Evolutionary conservation across 2,113 vertebrate genomes (phyloP).

Genomic region (Vanacampus margaritifer): DNA sequence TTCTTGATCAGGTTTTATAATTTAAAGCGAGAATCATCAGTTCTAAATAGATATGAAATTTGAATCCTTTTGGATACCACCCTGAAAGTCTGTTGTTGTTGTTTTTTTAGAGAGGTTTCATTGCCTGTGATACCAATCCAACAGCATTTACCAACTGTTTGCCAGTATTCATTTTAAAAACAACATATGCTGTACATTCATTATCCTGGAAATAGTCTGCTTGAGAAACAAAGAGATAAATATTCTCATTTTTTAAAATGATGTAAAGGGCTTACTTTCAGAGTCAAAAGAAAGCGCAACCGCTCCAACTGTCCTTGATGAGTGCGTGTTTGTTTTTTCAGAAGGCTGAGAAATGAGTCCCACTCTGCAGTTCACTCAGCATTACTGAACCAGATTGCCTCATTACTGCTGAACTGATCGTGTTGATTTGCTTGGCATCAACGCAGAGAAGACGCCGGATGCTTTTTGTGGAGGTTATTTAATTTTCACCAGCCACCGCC

Average conservation of each 20-base stretch:
- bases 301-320: constrained; percentile 35
- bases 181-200: not conserved
- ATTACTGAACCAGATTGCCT: constrained; percentile 13
- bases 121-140: not conserved
- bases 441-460: constrained; percentile 23
- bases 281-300: constrained; percentile 18
- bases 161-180: not conserved
- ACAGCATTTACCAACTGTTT: not conserved
- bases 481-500: not conserved
- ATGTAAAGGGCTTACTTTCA: constrained; percentile 17
- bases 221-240: constrained; percentile 7
- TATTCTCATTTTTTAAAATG: constrained; percentile 24
- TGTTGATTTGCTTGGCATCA: constrained; percentile 15
- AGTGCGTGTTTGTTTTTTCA: constrained; percentile 41
- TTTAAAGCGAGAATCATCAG: not conserved
- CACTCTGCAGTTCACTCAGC: constrained; percentile 14
- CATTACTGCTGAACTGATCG: constrained; percentile 4
- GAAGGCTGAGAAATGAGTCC: constrained; percentile 17
- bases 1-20: constrained; percentile 7
- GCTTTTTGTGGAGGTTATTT: constrained; percentile 19
- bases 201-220: not conserved
- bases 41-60: constrained; percentile 7
- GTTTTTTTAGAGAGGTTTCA: too few species aligned
- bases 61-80: not conserved
- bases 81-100: not conserved